Evolutionary conservation across 2,797 vertebrate genomes (phyloP).

Genomic region (Periophthalmus magnuspinnatus): DNA sequence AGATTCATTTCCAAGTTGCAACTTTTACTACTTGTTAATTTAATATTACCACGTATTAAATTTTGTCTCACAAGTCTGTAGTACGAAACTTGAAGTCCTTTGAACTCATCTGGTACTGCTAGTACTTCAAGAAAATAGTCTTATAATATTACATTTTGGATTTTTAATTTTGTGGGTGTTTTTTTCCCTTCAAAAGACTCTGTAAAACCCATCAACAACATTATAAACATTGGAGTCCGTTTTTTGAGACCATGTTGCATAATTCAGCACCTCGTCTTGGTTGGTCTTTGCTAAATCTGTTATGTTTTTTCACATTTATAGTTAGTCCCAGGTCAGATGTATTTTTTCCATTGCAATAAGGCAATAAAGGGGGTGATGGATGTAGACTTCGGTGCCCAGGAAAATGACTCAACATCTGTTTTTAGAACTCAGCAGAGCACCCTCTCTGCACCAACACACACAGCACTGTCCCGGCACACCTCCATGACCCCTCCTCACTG

Average conservation of each 20-base stretch:
- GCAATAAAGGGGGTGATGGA: slow-evolving; percentile 59
- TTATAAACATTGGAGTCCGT: background rate
- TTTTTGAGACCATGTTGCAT: background rate
- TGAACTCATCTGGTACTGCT: no score
- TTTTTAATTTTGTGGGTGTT: no score
- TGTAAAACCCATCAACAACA: background rate
- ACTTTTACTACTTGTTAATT: no score
- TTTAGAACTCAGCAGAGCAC: slow-evolving; percentile 44
- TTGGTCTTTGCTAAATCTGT: slow-evolving; percentile 13
- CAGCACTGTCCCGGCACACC: slow-evolving; percentile 21
- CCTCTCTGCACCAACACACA: slow-evolving; percentile 13
- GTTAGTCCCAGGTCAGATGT: slow-evolving; percentile 47
- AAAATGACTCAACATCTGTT: slow-evolving; percentile 69
- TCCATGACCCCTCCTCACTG: slow-evolving; percentile 25
- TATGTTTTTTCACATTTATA: slow-evolving; percentile 52
- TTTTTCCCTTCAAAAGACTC: background rate
- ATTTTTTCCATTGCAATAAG: slow-evolving; percentile 53
- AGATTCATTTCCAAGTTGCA: no score
- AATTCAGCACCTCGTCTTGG: slow-evolving; percentile 30
- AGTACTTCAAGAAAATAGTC: no score
- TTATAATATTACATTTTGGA: no score
- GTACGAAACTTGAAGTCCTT: no score
- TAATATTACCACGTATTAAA: no score
- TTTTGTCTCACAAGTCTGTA: no score
- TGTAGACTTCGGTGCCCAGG: slow-evolving; percentile 35